Evolutionary conservation across 1,140 invertebrate species (phyloP).

Genomic region (Patella vulgata): DNA sequence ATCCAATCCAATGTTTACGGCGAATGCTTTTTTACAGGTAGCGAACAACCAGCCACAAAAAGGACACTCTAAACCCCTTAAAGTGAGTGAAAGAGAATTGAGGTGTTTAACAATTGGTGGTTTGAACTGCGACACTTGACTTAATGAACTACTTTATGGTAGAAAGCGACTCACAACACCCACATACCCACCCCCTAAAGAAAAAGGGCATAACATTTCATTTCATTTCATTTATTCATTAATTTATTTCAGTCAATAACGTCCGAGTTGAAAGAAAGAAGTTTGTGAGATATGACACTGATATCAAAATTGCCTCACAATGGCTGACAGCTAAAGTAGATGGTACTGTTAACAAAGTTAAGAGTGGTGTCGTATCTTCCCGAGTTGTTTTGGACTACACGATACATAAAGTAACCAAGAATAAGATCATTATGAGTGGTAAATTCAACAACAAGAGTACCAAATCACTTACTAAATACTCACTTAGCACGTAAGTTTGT

Average conservation of each 20-base stretch:
- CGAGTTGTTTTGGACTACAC: constrained; percentile 42
- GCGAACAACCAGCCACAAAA: too few species aligned
- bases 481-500: constrained; percentile 40
- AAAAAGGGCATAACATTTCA: too few species aligned
- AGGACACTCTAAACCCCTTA: too few species aligned
- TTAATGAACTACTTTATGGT: too few species aligned
- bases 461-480: constrained; percentile 35
- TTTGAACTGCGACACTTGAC: too few species aligned
- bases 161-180: too few species aligned
- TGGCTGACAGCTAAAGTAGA: constrained; percentile 22
- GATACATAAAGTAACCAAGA: constrained; percentile 31
- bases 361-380: neutral
- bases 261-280: constrained; percentile 25
- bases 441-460: constrained; percentile 40
- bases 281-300: constrained; percentile 23
- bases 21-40: too few species aligned
- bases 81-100: too few species aligned
- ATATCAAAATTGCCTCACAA: constrained; percentile 30
- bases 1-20: too few species aligned
- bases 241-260: constrained; percentile 1
- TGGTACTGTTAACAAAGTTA: constrained; percentile 27
- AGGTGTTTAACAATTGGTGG: too few species aligned
- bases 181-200: too few species aligned
- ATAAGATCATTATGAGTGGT: constrained; percentile 33
- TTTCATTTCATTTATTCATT: too few species aligned